These are phyloP conservation scores for Planococcus citri DNA, from an alignment of 1,140 invertebrate species.

Conservation along the genomic window DNA sequence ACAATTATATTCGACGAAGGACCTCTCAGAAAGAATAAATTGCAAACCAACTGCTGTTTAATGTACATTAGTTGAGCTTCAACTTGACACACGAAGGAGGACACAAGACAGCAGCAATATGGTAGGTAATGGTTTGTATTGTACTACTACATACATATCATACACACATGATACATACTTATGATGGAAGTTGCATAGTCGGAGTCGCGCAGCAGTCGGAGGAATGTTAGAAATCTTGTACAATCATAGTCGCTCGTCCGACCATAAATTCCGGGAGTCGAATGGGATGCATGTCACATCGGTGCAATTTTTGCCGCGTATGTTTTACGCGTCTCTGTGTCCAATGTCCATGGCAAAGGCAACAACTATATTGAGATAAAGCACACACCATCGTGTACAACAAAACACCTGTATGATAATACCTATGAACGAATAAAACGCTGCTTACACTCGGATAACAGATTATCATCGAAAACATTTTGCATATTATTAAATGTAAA, in stretches of 20 bases:
- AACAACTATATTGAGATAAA: background rate
- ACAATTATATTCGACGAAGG: too few relatives aligned
- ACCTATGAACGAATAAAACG: background rate
- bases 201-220: too few relatives aligned
- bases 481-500: constrained; percentile 20
- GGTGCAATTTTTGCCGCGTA: background rate
- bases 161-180: too few relatives aligned
- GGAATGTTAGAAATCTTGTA: too few relatives aligned
- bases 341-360: background rate
- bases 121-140: too few relatives aligned
- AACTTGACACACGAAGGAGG: too few relatives aligned
- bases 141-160: too few relatives aligned
- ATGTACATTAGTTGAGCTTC: too few relatives aligned
- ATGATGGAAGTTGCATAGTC: too few relatives aligned
- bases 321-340: background rate
- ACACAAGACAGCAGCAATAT: too few relatives aligned
- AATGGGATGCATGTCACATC: background rate
- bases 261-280: background rate
- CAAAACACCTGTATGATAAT: constrained; percentile 1
- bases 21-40: too few relatives aligned
- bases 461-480: constrained; percentile 15
- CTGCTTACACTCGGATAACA: background rate
- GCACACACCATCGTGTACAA: background rate
- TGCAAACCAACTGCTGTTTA: too few relatives aligned
- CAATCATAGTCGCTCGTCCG: background rate